These are phyloP conservation scores for Spilarctia lutea DNA, from an alignment of 2,888 invertebrate species.

Conservation along the genomic window DNA sequence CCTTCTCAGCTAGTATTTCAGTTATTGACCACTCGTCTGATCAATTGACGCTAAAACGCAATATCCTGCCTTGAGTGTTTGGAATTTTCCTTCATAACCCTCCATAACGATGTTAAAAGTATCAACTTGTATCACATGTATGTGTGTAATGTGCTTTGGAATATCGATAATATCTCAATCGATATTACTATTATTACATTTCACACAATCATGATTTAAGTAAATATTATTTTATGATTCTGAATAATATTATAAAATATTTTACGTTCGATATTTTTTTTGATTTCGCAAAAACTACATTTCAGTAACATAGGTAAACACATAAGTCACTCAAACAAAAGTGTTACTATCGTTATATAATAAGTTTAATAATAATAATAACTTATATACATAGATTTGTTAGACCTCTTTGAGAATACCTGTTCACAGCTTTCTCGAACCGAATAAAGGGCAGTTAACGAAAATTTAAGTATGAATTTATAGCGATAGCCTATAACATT, in stretches of 20 bases:
- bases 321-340: not conserved
- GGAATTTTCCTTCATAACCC: conserved; percentile 55
- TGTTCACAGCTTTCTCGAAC: no score
- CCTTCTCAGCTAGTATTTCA: conserved; percentile 54
- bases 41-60: conserved; percentile 75
- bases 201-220: not conserved
- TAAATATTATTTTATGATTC: not conserved
- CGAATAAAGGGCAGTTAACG: no score
- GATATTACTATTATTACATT: not conserved
- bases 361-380: not conserved
- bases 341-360: not conserved
- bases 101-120: conserved; percentile 28
- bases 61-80: conserved; percentile 71
- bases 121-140: conserved; percentile 1
- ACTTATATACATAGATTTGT: no score
- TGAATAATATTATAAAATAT: no score
- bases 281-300: not conserved
- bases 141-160: not conserved
- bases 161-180: not conserved
- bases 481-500: not conserved
- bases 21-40: conserved; percentile 79
- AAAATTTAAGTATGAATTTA: not conserved
- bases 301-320: not conserved
- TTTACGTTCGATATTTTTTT: no score
- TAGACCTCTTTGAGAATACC: no score